These are phyloP conservation scores for Desoria tigrina DNA, from an alignment of 2,888 invertebrate species.

Conservation along the genomic window DNA sequence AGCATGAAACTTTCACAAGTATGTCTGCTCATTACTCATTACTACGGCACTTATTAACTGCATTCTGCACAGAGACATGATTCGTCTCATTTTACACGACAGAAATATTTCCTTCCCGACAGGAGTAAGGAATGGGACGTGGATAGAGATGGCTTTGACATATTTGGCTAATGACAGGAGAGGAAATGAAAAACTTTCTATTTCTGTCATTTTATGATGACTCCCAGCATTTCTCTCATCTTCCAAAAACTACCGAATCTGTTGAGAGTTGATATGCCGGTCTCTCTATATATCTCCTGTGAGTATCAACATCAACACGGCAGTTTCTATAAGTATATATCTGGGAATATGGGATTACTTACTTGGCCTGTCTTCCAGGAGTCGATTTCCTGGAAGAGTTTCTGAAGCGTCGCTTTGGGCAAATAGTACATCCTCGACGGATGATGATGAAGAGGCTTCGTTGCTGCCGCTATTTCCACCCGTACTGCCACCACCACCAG, in stretches of 20 bases:
- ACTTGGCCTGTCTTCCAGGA: constrained; percentile 25
- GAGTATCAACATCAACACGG: too few relatives aligned
- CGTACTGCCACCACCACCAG: too few relatives aligned
- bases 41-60: too few relatives aligned
- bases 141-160: constrained; percentile 15
- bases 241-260: not conserved
- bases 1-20: too few relatives aligned
- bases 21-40: too few relatives aligned
- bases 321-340: too few relatives aligned
- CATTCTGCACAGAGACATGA: too few relatives aligned
- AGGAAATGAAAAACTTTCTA: constrained; percentile 21
- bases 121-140: constrained; percentile 5
- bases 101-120: not conserved
- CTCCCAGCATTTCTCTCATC: not conserved
- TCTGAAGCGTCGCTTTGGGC: constrained; percentile 45
- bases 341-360: constrained; percentile 16
- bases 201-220: constrained; percentile 21
- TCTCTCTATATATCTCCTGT: too few relatives aligned
- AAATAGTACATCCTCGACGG: constrained; percentile 29
- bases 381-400: constrained; percentile 32
- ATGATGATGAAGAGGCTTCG: constrained; percentile 15
- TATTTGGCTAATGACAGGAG: constrained; percentile 23
- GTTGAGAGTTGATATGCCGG: not conserved
- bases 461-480: not conserved
- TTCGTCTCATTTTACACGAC: too few relatives aligned